Base-by-base conservation (phyloP, 2,113 vertebrate species). In the Vulpes vulpes region DNA sequence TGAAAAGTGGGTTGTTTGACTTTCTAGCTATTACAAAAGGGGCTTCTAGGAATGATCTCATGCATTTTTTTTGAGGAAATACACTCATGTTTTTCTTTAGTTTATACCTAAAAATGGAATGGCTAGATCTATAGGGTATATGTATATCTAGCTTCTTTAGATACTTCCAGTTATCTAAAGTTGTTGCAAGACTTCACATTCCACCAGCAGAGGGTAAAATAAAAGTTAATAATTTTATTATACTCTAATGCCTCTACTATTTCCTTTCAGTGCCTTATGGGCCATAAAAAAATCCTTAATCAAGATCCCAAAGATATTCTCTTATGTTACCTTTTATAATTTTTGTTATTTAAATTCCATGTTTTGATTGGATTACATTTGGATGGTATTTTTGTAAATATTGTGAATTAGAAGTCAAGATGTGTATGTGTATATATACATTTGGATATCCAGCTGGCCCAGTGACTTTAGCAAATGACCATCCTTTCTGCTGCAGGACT, bases 181-280 rank as follows among this genome's bases (percentile, higher is more conserved):
- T 94, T 8, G 11, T 43, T 84, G 16, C 15, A 90, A 85, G 53
- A 80, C 5, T 62, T 81, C 16, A 96, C 78, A 89, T 96, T 89
- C 69, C 60, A 84, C 7, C 3, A 69, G 12, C 30, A 69, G 4
- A n/a, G 8, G n/a, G 73, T 38, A 60, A 51, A 62, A 49, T 49
- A 79, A 35, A 35, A 27, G 67, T 51, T 43, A 92, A 30, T 27
- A n/a, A 76, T 43, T 71, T 92, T 74, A n/a, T n/a, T 62, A n/a
- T 11, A 16, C 2, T 82, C 9, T 88, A 35, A 53, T 27, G 2
- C 64, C 11, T 82, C 15, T 16, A 43, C 2, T 49, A 53, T n/a
- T 65, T 82, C 5, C 17, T 73, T 60, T 82, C 30, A 23, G 51
- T 83, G 35, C 6, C 25, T 81, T 67, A 12, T 89, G 10, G 64